Conservation (phyloP, 2,797 vertebrate genomes). For the Helarctos malayanus region DNA sequence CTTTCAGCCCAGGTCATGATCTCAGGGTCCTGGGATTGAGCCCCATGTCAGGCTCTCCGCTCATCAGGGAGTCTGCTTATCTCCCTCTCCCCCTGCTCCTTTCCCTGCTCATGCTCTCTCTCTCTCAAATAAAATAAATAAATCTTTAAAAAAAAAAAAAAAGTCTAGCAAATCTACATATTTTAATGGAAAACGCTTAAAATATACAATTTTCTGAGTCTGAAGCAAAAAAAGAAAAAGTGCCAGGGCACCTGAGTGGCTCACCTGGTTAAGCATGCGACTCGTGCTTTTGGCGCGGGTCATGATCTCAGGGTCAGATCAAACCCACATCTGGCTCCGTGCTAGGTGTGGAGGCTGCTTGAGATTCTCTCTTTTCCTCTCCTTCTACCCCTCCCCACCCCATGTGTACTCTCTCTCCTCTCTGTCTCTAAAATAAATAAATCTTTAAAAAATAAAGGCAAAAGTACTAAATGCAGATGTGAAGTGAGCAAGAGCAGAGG, state of each 20-base stretch:
- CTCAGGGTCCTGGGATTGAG: neutral
- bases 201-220: neutral
- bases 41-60: no score
- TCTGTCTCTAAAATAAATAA: neutral
- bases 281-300: neutral
- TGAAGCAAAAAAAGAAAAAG: neutral
- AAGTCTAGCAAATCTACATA: neutral
- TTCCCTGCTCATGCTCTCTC: neutral
- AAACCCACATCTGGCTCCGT: neutral
- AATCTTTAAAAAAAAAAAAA: neutral
- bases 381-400: neutral
- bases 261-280: neutral
- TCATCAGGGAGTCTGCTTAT: neutral
- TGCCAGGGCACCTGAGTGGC: neutral
- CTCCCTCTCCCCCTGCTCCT: neutral
- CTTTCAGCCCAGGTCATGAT: neutral
- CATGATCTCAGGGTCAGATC: neutral
- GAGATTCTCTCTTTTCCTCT: neutral
- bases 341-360: neutral
- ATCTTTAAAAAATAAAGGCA: neutral
- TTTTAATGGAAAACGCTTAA: slow-evolving; percentile 35
- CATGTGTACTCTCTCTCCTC: no score
- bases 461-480: neutral
- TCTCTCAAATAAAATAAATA: neutral
- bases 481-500: neutral